Evolutionary conservation across 2,113 vertebrate species (phyloP).

Genomic region (Labeo rohita): DNA sequence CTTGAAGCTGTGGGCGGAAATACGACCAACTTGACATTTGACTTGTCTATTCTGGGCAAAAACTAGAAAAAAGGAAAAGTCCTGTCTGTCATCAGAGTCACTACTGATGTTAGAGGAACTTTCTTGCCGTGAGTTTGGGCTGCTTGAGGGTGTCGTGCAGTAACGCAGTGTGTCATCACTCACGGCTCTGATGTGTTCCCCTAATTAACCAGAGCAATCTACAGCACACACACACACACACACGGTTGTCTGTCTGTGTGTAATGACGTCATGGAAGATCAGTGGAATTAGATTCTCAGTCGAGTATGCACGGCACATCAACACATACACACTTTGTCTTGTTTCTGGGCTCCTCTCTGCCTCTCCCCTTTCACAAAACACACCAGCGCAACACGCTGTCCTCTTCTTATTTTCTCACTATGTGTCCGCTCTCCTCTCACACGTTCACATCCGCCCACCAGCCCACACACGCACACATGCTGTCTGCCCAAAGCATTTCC

Average conservation of each 20-base stretch:
- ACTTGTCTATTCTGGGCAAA: neutral
- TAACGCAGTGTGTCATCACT: neutral
- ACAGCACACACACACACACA: neutral
- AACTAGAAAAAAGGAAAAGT: neutral
- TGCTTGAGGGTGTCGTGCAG: neutral
- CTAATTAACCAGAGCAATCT: slow-evolving; percentile 48
- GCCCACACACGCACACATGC: slow-evolving; percentile 12
- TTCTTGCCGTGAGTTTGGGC: neutral
- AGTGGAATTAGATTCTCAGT: neutral
- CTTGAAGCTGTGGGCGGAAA: neutral
- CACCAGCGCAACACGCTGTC: neutral
- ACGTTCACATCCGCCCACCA: neutral
- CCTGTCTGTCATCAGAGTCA: neutral
- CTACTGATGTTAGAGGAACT: neutral
- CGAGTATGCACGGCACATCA: neutral
- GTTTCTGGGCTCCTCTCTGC: neutral
- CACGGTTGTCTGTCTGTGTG: neutral
- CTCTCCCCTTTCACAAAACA: neutral
- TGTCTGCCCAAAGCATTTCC: slow-evolving; percentile 7
- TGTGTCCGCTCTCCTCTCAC: neutral
- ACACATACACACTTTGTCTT: neutral
- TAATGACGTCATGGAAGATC: neutral
- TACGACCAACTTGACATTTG: neutral
- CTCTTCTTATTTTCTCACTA: slow-evolving; percentile 1
- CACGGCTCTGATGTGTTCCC: slow-evolving; percentile 41